Evolutionary conservation across 2,888 invertebrate genomes (phyloP), one percentile per base, ranked within the genome.

Genomic region (Parelbella ahira): DNA sequence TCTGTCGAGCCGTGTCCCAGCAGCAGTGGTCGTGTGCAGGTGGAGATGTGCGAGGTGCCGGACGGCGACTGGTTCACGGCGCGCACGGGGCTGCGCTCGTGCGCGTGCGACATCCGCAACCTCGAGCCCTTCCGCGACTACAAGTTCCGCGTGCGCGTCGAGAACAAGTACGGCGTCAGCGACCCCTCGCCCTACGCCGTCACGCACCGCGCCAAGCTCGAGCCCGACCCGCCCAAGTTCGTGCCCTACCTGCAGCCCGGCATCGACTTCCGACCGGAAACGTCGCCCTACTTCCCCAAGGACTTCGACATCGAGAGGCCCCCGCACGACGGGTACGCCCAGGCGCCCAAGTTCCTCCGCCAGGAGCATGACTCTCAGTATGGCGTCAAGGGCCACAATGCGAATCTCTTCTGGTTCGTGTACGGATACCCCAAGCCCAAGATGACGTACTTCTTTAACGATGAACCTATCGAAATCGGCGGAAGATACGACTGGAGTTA

Each of bases 391-490:
- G 94, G 95, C 12, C 96, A 97, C 70, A 96, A 96, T 56, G 92
- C 93, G 7, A 96, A 93, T 65, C 86, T 99, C 39, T 94, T 95
- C 81, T 96, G 98, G 93, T 97, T 95, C 75, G 95, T 98, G 6
- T 96, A 97, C 68, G 98, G 98, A 0, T 97, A 97, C 80, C 99
- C 99, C 0, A 97, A 97, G 72, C 99, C 99, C 1, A 94, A 93
- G 70, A 94, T 98, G 91, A 91, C 91, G 2, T 98, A 95, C 86
- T 94, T 92, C 69, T 96, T 94, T 82, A 93, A 97, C 61, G 96
- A 94, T 53, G 91, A 94, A 60, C 88, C 91, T 0, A 92, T 97
- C 36, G 94, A 95, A 57, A 89, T 93, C 43, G 96, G 96, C 0
- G 96, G 96, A 5, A 80, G 95, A 44, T 97, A 94, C 66, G 95